A percentile compares a stretch with the other conserved stretches of the same genome.
These are phyloP conservation scores for Volucella inanis DNA, from an alignment of 2,888 invertebrate species.

Conservation along the genomic window DNA sequence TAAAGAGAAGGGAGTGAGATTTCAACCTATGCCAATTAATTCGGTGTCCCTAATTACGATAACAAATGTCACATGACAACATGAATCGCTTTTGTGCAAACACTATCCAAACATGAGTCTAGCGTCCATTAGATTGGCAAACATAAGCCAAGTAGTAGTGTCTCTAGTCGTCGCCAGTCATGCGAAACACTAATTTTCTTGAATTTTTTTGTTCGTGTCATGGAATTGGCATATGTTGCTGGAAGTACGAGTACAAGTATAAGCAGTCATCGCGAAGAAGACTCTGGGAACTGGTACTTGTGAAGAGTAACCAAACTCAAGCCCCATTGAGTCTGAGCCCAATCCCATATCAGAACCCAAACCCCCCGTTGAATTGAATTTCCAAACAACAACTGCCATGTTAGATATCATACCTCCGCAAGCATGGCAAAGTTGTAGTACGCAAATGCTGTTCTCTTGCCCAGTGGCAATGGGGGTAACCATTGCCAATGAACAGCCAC, in stretches of 20 bases:
- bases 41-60: constrained; percentile 9
- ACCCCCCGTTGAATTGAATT: neutral
- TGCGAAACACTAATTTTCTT: constrained; percentile 27
- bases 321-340: constrained; percentile 5
- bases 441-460: constrained; percentile 32
- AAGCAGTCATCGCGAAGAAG: too few relatives aligned
- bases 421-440: constrained; percentile 41
- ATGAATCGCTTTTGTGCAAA: constrained; percentile 31
- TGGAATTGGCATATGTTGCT: too few relatives aligned
- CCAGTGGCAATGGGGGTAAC: constrained; percentile 2
- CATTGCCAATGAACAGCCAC: neutral
- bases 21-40: too few relatives aligned
- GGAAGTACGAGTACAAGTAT: too few relatives aligned
- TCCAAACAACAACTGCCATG: neutral
- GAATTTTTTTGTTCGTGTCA: neutral
- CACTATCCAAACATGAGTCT: constrained; percentile 23
- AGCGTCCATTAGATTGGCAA: constrained; percentile 37
- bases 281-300: constrained; percentile 25
- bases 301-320: constrained; percentile 29
- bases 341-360: neutral
- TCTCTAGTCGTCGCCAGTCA: constrained; percentile 18
- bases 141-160: neutral
- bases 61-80: constrained; percentile 32
- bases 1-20: too few relatives aligned
- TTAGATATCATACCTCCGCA: constrained; percentile 12